Conservation (phyloP, 2,888 invertebrate species). For the Brachynemurus nebulosus region DNA sequence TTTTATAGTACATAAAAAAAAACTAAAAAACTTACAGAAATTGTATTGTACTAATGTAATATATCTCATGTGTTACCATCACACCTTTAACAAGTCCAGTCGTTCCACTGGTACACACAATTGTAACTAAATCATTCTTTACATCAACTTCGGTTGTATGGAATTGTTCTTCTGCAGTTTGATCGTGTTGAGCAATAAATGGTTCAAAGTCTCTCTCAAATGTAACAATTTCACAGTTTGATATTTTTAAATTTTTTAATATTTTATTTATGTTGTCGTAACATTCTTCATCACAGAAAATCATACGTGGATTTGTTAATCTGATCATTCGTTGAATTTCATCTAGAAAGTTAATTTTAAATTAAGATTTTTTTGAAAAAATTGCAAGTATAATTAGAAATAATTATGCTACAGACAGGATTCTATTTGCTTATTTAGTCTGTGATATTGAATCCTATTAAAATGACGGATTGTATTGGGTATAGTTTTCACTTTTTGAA, state of each 20-base stretch:
- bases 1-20: too few species aligned
- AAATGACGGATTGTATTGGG: too few species aligned
- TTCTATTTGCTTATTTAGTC: background rate
- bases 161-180: background rate
- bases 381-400: background rate
- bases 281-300: constrained; percentile 3
- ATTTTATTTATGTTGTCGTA: background rate
- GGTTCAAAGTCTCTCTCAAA: background rate
- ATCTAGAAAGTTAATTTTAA: background rate
- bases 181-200: background rate
- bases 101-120: constrained; percentile 1
- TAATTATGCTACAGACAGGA: background rate
- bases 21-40: background rate
- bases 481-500: too few species aligned
- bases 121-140: background rate
- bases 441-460: background rate
- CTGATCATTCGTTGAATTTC: constrained; percentile 1
- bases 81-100: constrained; percentile 1
- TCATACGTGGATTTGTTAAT: background rate
- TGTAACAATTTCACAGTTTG: background rate
- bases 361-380: background rate
- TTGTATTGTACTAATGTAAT: background rate
- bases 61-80: background rate
- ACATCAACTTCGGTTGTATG: background rate
- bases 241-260: background rate